A percentile compares a stretch with the other conserved stretches of the same genome.
Conservation (phyloP, 2,888 invertebrate genomes). For the Conops quadrifasciatus region DNA sequence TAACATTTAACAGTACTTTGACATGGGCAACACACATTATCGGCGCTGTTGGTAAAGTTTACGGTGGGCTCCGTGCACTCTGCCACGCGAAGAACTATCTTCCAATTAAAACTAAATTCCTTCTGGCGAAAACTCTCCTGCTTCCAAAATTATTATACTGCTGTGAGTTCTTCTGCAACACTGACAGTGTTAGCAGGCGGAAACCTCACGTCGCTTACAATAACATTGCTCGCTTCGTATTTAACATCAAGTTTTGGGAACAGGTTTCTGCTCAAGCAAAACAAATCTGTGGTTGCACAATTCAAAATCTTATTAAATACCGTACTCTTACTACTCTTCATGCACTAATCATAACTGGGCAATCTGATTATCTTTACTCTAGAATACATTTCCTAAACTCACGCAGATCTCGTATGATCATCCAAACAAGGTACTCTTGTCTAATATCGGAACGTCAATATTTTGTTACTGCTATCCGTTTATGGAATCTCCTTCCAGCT, state of each 20-base stretch:
- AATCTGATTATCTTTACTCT: neutral
- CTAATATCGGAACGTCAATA: too few relatives aligned
- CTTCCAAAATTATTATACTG: neutral
- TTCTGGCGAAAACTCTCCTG: neutral
- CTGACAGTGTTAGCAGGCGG: neutral
- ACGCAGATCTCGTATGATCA: neutral
- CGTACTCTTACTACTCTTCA: slow-evolving; percentile 10
- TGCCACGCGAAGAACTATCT: neutral
- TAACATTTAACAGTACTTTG: neutral
- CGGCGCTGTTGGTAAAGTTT: neutral
- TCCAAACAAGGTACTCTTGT: neutral
- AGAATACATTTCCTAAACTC: neutral
- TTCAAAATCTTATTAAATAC: neutral
- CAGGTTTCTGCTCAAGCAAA: neutral
- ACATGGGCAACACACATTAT: neutral
- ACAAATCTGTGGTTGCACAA: slow-evolving; percentile 1
- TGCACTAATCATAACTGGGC: neutral
- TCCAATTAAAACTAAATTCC: neutral
- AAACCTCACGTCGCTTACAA: neutral
- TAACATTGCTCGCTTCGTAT: neutral
- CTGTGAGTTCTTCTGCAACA: neutral
- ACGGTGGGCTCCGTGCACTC: neutral
- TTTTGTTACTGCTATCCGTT: too few relatives aligned
- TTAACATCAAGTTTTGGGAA: neutral
- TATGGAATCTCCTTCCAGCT: too few relatives aligned